phyloP scores from a whole-genome alignment of 2,797 vertebrate species.

The Miichthys miiuy region DNA sequence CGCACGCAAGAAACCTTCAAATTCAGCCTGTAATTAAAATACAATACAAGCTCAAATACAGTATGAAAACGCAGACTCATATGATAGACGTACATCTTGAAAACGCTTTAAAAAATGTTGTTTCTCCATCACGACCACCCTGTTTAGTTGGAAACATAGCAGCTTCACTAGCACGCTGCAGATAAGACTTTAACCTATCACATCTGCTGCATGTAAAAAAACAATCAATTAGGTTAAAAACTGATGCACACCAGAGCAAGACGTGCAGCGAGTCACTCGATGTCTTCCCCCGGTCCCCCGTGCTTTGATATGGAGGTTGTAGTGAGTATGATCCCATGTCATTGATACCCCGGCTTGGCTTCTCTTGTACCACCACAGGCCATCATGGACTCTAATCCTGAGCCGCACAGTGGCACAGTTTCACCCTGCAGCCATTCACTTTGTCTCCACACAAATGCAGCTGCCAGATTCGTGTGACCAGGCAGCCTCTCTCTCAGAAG shows the following conservation, averaged over 20 bases:
- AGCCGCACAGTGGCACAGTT: constrained; percentile 77
- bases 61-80: neutral
- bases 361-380: constrained; percentile 72
- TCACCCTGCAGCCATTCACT: constrained; percentile 81
- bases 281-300: constrained; percentile 16
- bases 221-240: neutral
- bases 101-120: neutral
- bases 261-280: neutral
- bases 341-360: constrained; percentile 81
- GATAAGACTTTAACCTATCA: neutral
- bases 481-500: constrained; percentile 68
- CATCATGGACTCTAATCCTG: constrained; percentile 77
- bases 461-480: constrained; percentile 81
- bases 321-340: constrained; percentile 72
- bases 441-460: constrained; percentile 79
- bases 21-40: neutral
- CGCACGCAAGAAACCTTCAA: neutral
- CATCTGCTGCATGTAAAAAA: constrained; percentile 1
- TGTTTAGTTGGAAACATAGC: neutral
- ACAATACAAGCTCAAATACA: neutral
- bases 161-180: neutral
- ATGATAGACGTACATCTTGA: neutral
- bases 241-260: neutral
- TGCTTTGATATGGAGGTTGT: constrained; percentile 60
- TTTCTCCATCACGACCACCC: neutral